These are phyloP conservation scores for Chymomyza fuscimana DNA, from an alignment of 2,888 invertebrate genomes.

Conservation along the genomic window DNA sequence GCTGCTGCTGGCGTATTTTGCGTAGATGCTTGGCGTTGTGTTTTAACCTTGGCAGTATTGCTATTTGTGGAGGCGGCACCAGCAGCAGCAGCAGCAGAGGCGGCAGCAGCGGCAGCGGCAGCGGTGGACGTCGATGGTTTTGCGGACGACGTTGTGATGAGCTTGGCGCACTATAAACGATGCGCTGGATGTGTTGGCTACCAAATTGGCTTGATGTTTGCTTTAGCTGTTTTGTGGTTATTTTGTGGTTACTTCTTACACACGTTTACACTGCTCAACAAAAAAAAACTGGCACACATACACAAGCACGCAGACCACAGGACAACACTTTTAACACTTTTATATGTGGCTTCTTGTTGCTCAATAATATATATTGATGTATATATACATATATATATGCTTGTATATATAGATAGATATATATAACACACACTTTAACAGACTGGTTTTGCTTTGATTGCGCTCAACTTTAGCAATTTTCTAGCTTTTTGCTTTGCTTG, in stretches of 20 bases:
- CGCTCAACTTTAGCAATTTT: slow-evolving; percentile 12
- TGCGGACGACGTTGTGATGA: slow-evolving; percentile 67
- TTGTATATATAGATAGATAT: neutral
- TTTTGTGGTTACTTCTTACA: neutral
- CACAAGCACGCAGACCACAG: neutral
- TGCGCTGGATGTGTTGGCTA: neutral
- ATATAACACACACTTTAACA: neutral
- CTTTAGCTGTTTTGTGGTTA: slow-evolving; percentile 12
- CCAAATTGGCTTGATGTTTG: slow-evolving; percentile 16
- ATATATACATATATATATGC: neutral
- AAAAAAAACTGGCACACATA: neutral
- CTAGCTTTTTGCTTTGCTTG: slow-evolving; percentile 24
- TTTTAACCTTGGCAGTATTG: slow-evolving; percentile 31
- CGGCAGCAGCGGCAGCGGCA: slow-evolving; percentile 72
- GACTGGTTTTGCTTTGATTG: slow-evolving; percentile 24
- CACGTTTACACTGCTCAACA: neutral
- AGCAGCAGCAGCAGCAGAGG: slow-evolving; percentile 14
- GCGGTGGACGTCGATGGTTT: slow-evolving; percentile 71
- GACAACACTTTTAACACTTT: slow-evolving; percentile 16
- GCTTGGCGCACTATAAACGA: slow-evolving; percentile 4
- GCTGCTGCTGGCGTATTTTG: slow-evolving; percentile 36
- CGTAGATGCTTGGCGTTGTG: slow-evolving; percentile 48
- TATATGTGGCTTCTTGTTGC: slow-evolving; percentile 7
- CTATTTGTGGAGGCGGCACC: slow-evolving; percentile 4
- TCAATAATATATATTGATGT: neutral